Percentiles rank a stretch among this genome's conserved stretches.
Evolutionary conservation across 2,888 invertebrate species (phyloP).

Genomic region (Pegoplata infirma): DNA sequence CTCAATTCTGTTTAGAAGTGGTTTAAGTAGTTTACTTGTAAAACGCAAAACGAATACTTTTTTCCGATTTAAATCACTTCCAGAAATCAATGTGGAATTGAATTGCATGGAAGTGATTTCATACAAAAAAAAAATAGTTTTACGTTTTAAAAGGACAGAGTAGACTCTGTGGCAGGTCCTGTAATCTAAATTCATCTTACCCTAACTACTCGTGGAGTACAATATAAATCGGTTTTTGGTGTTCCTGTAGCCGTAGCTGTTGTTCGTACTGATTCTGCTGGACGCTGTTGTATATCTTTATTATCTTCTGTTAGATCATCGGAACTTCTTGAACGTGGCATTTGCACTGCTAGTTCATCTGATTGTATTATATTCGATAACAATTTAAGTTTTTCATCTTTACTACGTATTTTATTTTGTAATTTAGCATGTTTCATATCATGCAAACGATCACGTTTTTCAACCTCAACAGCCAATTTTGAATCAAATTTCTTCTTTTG

Average conservation of each 20-base stretch:
- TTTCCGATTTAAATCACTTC: too few relatives aligned
- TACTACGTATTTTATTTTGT: constrained; percentile 80
- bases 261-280: constrained; percentile 65
- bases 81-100: too few relatives aligned
- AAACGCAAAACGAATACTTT: too few relatives aligned
- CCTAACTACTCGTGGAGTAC: constrained; percentile 67
- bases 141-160: too few relatives aligned
- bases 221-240: constrained; percentile 70
- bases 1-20: too few relatives aligned
- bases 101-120: too few relatives aligned
- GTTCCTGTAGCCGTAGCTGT: constrained; percentile 65
- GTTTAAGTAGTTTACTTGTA: too few relatives aligned
- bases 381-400: constrained; percentile 81
- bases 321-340: constrained; percentile 72
- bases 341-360: constrained; percentile 74
- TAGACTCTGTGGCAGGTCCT: too few relatives aligned
- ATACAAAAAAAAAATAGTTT: too few relatives aligned
- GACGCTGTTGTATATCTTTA: constrained; percentile 54
- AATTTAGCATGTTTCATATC: constrained; percentile 81
- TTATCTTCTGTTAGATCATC: constrained; percentile 72
- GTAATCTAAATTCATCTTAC: constrained; percentile 55
- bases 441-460: constrained; percentile 86
- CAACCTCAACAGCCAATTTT: constrained; percentile 85
- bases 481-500: constrained; percentile 82
- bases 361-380: constrained; percentile 81